Evolutionary conservation across 2,888 invertebrate genomes (phyloP).

Genomic region (Rhodophaea formosa): DNA sequence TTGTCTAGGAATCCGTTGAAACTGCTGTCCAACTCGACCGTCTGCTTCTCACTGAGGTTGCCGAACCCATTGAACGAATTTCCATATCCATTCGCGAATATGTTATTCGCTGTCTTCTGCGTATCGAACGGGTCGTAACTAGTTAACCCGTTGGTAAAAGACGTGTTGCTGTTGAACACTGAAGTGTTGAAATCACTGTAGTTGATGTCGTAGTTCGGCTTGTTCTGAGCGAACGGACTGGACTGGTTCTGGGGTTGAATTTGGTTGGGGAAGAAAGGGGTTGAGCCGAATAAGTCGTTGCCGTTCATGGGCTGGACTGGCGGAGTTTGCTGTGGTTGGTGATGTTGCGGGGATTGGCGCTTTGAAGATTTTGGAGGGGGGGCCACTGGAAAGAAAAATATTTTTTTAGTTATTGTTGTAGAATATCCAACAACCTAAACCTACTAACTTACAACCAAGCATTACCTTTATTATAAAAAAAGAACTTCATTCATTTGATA

Average conservation of each 20-base stretch:
- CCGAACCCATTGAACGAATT: constrained; percentile 72
- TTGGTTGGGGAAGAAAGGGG: constrained; percentile 83
- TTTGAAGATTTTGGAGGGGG: constrained; percentile 92
- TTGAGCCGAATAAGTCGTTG: constrained; percentile 90
- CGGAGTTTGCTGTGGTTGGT: constrained; percentile 37
- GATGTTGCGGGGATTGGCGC: constrained; percentile 51
- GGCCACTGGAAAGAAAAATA: constrained; percentile 84
- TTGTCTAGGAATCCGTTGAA: constrained; percentile 91
- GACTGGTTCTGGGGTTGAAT: constrained; percentile 33
- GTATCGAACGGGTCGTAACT: constrained; percentile 91
- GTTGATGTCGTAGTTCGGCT: constrained; percentile 70
- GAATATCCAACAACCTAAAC: no score
- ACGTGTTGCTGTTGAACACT: constrained; percentile 63
- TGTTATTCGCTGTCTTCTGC: constrained; percentile 81
- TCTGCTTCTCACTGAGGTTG: constrained; percentile 71
- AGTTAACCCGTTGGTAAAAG: constrained; percentile 69
- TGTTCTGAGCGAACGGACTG: constrained; percentile 42
- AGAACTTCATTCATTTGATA: no score
- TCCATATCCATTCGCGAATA: constrained; percentile 65
- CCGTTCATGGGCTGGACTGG: constrained; percentile 65
- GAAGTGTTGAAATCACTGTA: constrained; percentile 69
- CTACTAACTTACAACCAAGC: no score
- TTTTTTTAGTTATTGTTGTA: no score
- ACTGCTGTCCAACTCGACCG: constrained; percentile 76
- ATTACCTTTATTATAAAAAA: no score